phyloP scores from a whole-genome alignment of 2,888 invertebrate species.

The Sphinx pinastri region DNA sequence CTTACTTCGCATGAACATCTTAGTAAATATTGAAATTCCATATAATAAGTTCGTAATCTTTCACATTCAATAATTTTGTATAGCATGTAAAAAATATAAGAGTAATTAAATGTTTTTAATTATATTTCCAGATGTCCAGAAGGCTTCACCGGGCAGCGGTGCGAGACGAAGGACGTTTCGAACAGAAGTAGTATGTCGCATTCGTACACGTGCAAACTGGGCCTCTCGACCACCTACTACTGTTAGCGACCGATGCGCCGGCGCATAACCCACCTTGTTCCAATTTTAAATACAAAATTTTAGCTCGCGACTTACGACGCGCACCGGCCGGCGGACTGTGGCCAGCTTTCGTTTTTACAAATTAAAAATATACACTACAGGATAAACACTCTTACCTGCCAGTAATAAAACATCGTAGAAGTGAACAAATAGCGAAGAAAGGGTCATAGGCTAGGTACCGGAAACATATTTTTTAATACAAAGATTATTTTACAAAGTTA shows the following conservation, averaged over 20 bases:
- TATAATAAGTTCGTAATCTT: too few relatives aligned
- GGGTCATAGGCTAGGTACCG: background rate
- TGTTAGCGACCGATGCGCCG: constrained; percentile 84
- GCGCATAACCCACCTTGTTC: constrained; percentile 77
- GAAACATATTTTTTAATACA: background rate
- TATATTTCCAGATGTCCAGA: constrained; percentile 88
- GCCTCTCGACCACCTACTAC: constrained; percentile 90
- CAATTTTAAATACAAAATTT: constrained; percentile 65
- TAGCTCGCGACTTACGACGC: constrained; percentile 59
- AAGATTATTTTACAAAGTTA: background rate
- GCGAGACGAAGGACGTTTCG: constrained; percentile 91
- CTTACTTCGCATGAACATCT: too few relatives aligned
- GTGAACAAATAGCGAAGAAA: background rate
- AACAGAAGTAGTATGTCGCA: constrained; percentile 91
- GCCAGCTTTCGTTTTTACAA: constrained; percentile 46
- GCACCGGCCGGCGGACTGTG: constrained; percentile 57
- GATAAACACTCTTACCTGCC: constrained; percentile 1
- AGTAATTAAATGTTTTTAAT: background rate
- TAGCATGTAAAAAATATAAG: background rate
- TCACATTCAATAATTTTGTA: too few relatives aligned
- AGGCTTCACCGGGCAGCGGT: constrained; percentile 91
- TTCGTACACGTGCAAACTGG: constrained; percentile 91
- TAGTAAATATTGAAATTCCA: too few relatives aligned
- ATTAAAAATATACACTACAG: constrained; percentile 10
- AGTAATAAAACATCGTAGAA: background rate